Evolutionary conservation across 1,140 invertebrate species (phyloP), one percentile per base, ranked within the genome.

Genomic region (Doryteuthis pealeii): DNA sequence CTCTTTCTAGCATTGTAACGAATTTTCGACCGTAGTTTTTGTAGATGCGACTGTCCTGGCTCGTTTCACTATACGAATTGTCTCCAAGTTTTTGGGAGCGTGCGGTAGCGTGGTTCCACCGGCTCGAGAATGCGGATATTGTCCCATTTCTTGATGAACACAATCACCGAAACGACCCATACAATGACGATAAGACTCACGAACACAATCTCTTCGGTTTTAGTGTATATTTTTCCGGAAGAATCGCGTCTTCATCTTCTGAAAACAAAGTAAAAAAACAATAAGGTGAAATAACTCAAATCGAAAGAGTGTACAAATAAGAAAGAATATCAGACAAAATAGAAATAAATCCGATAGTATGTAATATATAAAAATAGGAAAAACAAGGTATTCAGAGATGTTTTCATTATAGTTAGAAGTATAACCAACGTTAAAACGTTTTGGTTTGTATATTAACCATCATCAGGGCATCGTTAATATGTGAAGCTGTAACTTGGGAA

Each of bases 11-110:
- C 83, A 87, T 84, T 32, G 84, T 86, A 14, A 80, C 74, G 71
- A 86, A 75, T 70, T 86, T 82, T 22, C 83, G 58, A 71, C 78
- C 83, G 77, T 85, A 85, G 72, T 78, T 83, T 74, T 85, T 85
- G 78, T 86, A 87, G 54, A 87, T 87, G 31, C 86, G 78, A 76
- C 83, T 85, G 71, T 87, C 85, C 65, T 84, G 83, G 80, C 73
- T n/a, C 83, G 74, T 70, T 85, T 84, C 31, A 86, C 84, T 6
- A 86, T 76, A 68, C 79, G 78, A n/a, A 87, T 81, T 28, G 65
- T 82, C 31, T 87, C 85, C 30, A 87, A 73, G 72, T 86, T 86
- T 78, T 87, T 15, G 85, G 85, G 26, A 31, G 74, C 76, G 84
- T 81, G 71, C 78, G 80, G 73, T 81, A 84, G 22, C 82, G 73